phyloP scores from a whole-genome alignment of 2,113 vertebrate species.

The Hystrix brachyura region DNA sequence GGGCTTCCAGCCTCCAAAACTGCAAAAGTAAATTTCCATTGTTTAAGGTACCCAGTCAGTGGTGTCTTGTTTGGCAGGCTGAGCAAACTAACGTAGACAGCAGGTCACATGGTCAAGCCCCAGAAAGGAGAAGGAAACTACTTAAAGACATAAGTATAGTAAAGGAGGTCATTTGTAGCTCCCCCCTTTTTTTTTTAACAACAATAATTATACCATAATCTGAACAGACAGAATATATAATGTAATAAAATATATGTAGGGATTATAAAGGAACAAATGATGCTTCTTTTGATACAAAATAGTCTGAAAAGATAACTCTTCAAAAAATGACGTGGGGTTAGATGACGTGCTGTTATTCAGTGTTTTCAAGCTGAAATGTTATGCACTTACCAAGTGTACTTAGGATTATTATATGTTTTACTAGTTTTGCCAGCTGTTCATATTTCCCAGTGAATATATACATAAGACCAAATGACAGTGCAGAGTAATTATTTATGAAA shows the following conservation, averaged over 20 bases:
- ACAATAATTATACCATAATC: not conserved
- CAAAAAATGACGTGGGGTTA: not conserved
- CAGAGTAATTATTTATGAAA: slow-evolving; percentile 55
- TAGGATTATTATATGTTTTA: not conserved
- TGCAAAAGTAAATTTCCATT: not conserved
- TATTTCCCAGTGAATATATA: not conserved
- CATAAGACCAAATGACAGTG: slow-evolving; percentile 22
- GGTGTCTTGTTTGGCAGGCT: not conserved
- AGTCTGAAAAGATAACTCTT: not conserved
- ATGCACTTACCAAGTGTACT: not conserved
- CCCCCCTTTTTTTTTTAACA: not conserved
- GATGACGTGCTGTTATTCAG: not conserved
- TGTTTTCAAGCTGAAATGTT: not conserved
- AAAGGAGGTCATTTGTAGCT: not conserved
- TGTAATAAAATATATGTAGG: not conserved
- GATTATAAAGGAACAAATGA: not conserved
- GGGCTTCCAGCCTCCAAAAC: not conserved
- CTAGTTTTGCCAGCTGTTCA: not conserved
- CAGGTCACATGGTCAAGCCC: not conserved
- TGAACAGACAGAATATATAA: not conserved
- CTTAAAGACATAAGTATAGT: not conserved
- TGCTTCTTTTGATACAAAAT: slow-evolving; percentile 8
- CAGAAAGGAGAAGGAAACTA: not conserved
- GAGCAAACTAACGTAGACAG: not conserved
- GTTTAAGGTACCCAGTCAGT: not conserved